Evolutionary conservation across 2,888 invertebrate species (phyloP).

Genomic region (Drosophila kokeensis): DNA sequence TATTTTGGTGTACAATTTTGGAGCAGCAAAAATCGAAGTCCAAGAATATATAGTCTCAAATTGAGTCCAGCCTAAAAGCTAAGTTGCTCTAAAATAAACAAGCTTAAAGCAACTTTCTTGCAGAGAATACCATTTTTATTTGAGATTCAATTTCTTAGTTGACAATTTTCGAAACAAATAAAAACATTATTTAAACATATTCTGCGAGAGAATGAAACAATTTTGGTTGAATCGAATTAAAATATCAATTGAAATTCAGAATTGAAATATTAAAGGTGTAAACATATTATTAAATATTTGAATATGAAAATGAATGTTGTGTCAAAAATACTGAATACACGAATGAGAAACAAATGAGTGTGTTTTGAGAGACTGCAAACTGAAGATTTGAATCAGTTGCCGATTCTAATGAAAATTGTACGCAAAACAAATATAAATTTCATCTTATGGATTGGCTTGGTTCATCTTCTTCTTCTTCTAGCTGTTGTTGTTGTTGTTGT

Average conservation of each 20-base stretch:
- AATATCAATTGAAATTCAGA: neutral
- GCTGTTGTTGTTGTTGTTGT: constrained; percentile 18
- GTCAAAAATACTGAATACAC: neutral
- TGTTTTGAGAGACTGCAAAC: neutral
- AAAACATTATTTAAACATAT: too few relatives aligned
- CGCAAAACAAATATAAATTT: constrained; percentile 37
- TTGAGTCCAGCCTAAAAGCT: too few relatives aligned
- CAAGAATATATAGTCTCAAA: too few relatives aligned
- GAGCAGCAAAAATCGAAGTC: too few relatives aligned
- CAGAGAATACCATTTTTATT: too few relatives aligned
- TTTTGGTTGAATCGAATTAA: neutral
- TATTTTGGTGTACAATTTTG: too few relatives aligned
- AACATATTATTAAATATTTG: neutral
- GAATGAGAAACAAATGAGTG: neutral
- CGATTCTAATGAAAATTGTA: constrained; percentile 61
- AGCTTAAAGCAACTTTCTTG: too few relatives aligned
- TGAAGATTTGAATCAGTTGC: constrained; percentile 40
- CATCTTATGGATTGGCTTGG: constrained; percentile 28
- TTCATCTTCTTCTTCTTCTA: neutral
- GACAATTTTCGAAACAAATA: too few relatives aligned
- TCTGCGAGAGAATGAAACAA: neutral
- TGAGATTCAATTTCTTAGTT: too few relatives aligned
- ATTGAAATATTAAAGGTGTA: neutral
- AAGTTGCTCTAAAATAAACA: too few relatives aligned
- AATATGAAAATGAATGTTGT: neutral